phyloP scores from a whole-genome alignment of 2,888 invertebrate genomes.

The Lottia gigantea region DNA sequence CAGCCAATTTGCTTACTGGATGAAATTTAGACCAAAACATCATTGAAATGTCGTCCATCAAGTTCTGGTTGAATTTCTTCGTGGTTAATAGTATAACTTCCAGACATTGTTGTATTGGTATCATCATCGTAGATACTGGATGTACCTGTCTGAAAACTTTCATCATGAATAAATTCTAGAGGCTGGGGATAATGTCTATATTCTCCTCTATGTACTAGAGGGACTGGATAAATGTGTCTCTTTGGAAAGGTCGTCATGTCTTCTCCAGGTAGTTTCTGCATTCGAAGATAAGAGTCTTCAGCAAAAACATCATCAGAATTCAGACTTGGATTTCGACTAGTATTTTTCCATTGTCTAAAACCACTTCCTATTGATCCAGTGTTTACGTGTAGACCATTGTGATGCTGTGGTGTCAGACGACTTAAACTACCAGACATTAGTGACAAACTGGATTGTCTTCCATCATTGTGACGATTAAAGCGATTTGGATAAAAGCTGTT shows the following conservation, averaged over 20 bases:
- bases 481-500: constrained; percentile 12
- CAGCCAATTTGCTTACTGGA: too few relatives aligned
- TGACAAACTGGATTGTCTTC: constrained; percentile 12
- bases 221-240: neutral
- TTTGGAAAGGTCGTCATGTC: neutral
- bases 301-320: neutral
- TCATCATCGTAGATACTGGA: constrained; percentile 29
- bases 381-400: neutral
- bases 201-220: neutral
- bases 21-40: neutral
- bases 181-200: neutral
- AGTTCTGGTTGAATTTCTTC: constrained; percentile 35
- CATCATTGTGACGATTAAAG: constrained; percentile 15
- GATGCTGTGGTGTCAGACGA: constrained; percentile 15
- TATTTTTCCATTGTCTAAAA: neutral
- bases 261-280: neutral
- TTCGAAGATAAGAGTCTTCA: constrained; percentile 3
- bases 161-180: constrained; percentile 3
- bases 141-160: constrained; percentile 15
- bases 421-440: neutral
- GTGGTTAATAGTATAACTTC: constrained; percentile 34
- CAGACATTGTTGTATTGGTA: constrained; percentile 32
- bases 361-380: constrained; percentile 3
- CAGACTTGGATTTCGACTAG: neutral
- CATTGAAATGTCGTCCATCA: constrained; percentile 23